These are phyloP conservation scores for Caerostris darwini DNA, from an alignment of 1,140 invertebrate genomes.

Conservation along the genomic window DNA sequence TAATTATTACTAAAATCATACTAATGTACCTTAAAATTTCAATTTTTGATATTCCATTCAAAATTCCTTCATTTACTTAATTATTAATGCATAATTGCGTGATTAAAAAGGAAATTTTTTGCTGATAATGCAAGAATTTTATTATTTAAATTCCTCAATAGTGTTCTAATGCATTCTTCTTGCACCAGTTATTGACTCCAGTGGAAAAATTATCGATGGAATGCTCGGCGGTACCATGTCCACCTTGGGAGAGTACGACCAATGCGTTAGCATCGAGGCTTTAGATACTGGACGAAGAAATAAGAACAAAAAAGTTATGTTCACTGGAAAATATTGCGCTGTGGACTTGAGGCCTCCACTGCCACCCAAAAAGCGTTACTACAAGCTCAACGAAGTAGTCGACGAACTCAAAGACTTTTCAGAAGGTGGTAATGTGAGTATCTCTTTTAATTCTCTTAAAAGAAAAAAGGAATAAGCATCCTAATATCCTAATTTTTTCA, in stretches of 20 bases:
- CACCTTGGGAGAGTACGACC: constrained; percentile 73
- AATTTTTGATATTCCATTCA: too few relatives aligned
- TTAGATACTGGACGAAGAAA: neutral
- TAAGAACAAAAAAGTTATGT: constrained; percentile 24
- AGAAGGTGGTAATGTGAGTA: constrained; percentile 57
- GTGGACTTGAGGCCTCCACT: constrained; percentile 54
- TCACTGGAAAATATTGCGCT: constrained; percentile 58
- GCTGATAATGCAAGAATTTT: too few relatives aligned
- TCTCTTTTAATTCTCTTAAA: neutral
- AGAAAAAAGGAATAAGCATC: too few relatives aligned
- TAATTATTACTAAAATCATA: too few relatives aligned
- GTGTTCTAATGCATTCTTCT: neutral
- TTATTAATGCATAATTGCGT: too few relatives aligned
- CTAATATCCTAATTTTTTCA: too few relatives aligned
- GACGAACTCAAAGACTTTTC: constrained; percentile 48
- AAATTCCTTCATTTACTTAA: too few relatives aligned
- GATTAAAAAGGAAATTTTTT: too few relatives aligned
- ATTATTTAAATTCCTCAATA: too few relatives aligned
- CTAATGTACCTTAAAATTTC: too few relatives aligned
- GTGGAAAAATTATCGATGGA: constrained; percentile 60
- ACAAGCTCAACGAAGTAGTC: constrained; percentile 53
- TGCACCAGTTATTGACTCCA: constrained; percentile 75
- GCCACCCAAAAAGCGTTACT: constrained; percentile 21
- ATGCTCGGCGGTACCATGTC: constrained; percentile 64
- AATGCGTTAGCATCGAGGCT: constrained; percentile 57